Base-by-base conservation (phyloP, 1,140 invertebrate species). In the Drosophila suzukii region DNA sequence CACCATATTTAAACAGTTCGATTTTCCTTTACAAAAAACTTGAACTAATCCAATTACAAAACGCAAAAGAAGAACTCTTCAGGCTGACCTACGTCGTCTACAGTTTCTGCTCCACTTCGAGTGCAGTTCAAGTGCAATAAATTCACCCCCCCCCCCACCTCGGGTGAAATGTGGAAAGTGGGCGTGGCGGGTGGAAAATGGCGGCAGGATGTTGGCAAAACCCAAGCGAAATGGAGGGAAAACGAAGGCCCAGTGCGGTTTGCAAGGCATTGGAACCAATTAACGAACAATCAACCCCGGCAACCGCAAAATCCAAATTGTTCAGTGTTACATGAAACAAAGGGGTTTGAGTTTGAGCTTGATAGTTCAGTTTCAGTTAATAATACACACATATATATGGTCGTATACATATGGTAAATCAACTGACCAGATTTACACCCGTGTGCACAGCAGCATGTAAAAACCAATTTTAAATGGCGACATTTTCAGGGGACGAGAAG, bases 261-360 rank as follows among this genome's bases (percentile, higher is more conserved):
- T 77, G 78, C 50, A 70, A 85, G 81, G 81, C 78, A 84, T 85
- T 84, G 81, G 81, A 84, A 84, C 77, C 81, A 84, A 84, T 84
- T 84, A 84, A 86, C 82, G 82, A 77, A 84, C 81, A 84, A 84
- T 84, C 81, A 84, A 84, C 77, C 77, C 66, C 81, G 81, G 81
- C 77, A 85, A 81, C 81, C 81, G 81, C 81, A 85, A 85, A 85
- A 84, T 84, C 74, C 77, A 85, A 85, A 84, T 84, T 85, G 77
- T 72, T 57, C 72, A 63, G 61, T 73, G 62, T 50, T 53, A 53
- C 51, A 17, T 20, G 51, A 24, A 36, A 34, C 34, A 10, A 5
- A 13, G 34, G 41, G 49, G 34, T 10, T 20, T 20, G 11, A 32
- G 30, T 27, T 27, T 5, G 32, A 34, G 32, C 10, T 34, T 34